Conservation (phyloP, 2,797 vertebrate genomes). For the Chaunax sp. region DNA sequence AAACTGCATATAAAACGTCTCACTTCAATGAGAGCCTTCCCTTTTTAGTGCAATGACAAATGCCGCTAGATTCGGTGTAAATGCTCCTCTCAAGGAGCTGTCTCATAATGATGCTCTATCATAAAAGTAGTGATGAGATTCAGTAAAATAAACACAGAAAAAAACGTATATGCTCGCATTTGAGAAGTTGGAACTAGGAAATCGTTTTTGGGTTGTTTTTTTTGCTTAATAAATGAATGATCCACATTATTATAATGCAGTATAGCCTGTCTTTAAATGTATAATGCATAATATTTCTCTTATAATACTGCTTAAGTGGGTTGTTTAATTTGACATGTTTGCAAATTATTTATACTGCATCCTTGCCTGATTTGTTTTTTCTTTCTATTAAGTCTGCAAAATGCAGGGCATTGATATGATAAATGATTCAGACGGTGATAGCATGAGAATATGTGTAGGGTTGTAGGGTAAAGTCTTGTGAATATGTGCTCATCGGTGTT, state of each 20-base stretch:
- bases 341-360: slow-evolving; percentile 17
- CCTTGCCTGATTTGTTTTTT: slow-evolving; percentile 14
- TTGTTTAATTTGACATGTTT: slow-evolving; percentile 11
- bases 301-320: neutral
- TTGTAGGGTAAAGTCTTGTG: neutral
- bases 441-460: slow-evolving; percentile 15
- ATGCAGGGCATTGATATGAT: slow-evolving; percentile 8
- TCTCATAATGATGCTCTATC: neutral
- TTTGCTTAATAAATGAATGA: slow-evolving; percentile 2
- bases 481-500: slow-evolving; percentile 3
- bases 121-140: neutral
- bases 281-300: neutral
- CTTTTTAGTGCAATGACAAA: too few species aligned
- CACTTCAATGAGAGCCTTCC: too few species aligned
- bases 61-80: neutral
- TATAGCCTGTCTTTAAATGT: neutral
- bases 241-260: neutral
- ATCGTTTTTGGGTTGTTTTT: neutral
- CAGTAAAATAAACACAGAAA: too few species aligned
- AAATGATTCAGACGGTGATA: slow-evolving; percentile 32
- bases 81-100: neutral
- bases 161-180: neutral
- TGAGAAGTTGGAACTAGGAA: neutral
- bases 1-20: too few species aligned
- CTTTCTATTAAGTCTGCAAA: slow-evolving; percentile 6